These are phyloP conservation scores for Sturnira hondurensis DNA, from an alignment of 2,113 vertebrate genomes.

Conservation along the genomic window DNA sequence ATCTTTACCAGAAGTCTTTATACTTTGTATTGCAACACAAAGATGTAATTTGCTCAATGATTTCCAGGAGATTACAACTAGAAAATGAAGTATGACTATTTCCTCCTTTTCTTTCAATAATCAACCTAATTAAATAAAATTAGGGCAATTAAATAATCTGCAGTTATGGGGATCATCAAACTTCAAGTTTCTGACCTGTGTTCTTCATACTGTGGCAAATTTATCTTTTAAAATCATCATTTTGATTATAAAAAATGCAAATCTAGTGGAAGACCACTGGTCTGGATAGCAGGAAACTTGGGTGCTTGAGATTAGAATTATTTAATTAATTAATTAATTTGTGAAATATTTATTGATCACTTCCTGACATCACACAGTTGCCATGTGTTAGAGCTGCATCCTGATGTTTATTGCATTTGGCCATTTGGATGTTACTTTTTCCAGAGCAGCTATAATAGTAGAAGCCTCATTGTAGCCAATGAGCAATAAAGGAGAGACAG, in stretches of 20 bases:
- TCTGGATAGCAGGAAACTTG: neutral
- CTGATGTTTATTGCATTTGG: neutral
- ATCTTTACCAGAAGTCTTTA: no score
- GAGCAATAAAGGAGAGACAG: neutral
- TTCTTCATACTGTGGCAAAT: neutral
- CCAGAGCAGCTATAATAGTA: neutral
- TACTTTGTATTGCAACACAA: neutral
- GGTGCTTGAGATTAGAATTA: neutral
- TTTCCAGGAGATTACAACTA: neutral
- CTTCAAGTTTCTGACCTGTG: neutral
- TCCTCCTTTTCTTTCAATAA: neutral
- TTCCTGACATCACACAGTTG: neutral
- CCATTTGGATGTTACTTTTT: neutral
- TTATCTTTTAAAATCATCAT: neutral
- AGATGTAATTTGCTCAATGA: neutral
- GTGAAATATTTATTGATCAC: neutral
- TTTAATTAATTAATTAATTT: neutral
- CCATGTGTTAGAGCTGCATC: neutral
- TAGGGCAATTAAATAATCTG: neutral
- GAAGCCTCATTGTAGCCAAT: neutral
- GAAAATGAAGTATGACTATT: neutral
- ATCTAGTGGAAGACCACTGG: neutral
- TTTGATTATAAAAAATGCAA: neutral
- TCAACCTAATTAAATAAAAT: neutral
- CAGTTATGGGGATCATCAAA: neutral